Percentiles rank a stretch among this genome's conserved stretches.
phyloP scores from a whole-genome alignment of 2,888 invertebrate genomes.

The Eueremaeus valkanovi region DNA sequence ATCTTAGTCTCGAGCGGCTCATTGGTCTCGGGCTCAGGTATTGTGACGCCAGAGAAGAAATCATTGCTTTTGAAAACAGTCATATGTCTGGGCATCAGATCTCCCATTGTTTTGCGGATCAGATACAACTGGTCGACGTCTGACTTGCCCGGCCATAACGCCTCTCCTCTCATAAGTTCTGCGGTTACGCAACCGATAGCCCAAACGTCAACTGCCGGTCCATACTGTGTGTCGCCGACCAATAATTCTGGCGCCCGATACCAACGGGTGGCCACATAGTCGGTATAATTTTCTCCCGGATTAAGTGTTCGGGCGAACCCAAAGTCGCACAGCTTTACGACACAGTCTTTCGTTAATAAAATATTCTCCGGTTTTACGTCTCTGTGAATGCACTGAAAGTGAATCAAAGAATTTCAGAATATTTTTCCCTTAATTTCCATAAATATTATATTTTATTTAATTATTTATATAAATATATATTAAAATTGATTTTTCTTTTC shows the following conservation, averaged over 20 bases:
- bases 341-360: slow-evolving; percentile 81
- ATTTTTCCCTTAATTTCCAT: too few species aligned
- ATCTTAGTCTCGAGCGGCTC: slow-evolving; percentile 82
- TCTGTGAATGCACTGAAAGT: slow-evolving; percentile 87
- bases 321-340: slow-evolving; percentile 77
- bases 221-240: slow-evolving; percentile 82
- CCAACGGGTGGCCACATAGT: slow-evolving; percentile 99
- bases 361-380: slow-evolving; percentile 99
- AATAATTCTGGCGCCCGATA: slow-evolving; percentile 94
- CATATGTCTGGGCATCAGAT: slow-evolving; percentile 87
- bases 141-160: slow-evolving; percentile 96
- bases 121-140: slow-evolving; percentile 98
- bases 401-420: too few species aligned
- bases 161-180: slow-evolving; percentile 80
- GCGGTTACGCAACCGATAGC: slow-evolving; percentile 76
- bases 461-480: too few species aligned
- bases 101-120: slow-evolving; percentile 89
- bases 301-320: slow-evolving; percentile 91
- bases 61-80: slow-evolving; percentile 93
- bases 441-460: too few species aligned
- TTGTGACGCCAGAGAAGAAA: slow-evolving; percentile 83
- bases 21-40: slow-evolving; percentile 82
- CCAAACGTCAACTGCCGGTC: slow-evolving; percentile 84
- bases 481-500: too few species aligned
- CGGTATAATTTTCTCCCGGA: slow-evolving; percentile 88